phyloP scores from a whole-genome alignment of 2,113 vertebrate genomes.

The Odontesthes bonariensis region DNA sequence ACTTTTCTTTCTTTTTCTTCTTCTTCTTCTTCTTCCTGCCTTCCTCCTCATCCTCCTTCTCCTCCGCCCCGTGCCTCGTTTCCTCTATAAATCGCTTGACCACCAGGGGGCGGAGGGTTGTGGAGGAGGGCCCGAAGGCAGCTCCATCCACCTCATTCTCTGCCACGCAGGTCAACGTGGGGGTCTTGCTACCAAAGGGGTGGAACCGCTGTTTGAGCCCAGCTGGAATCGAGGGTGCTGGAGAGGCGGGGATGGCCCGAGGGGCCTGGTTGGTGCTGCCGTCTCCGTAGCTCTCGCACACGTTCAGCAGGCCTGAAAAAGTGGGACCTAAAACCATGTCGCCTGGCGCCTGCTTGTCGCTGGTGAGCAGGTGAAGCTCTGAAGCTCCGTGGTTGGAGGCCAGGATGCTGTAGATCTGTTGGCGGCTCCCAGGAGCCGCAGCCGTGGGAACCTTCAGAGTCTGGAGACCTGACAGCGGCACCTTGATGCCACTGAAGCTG shows the following conservation, averaged over 20 bases:
- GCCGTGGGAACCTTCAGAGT: constrained; percentile 53
- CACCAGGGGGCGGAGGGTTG: constrained; percentile 25
- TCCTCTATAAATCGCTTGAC: constrained; percentile 17
- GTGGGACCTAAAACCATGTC: constrained; percentile 39
- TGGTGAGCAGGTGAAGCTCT: constrained; percentile 74
- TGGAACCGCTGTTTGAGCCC: constrained; percentile 81
- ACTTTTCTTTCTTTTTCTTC: constrained; percentile 77
- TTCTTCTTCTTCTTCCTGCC: constrained; percentile 43
- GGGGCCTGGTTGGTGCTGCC: constrained; percentile 48
- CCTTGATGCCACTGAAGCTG: constrained; percentile 69
- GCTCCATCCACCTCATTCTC: constrained; percentile 41
- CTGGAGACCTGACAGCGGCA: constrained; percentile 77
- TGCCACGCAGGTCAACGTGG: constrained; percentile 26
- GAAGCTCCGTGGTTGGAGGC: constrained; percentile 46
- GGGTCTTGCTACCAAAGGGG: constrained; percentile 74
- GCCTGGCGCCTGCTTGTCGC: neutral
- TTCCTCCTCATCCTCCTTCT: neutral
- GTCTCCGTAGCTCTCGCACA: constrained; percentile 76
- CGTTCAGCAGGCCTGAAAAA: constrained; percentile 79
- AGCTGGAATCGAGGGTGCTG: constrained; percentile 68
- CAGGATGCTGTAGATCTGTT: constrained; percentile 77
- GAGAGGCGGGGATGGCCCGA: constrained; percentile 67
- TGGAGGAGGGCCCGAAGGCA: constrained; percentile 19
- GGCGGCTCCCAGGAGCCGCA: neutral
- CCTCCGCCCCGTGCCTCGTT: neutral